phyloP scores from a whole-genome alignment of 2,797 vertebrate species.

The Sebastolobus alascanus region DNA sequence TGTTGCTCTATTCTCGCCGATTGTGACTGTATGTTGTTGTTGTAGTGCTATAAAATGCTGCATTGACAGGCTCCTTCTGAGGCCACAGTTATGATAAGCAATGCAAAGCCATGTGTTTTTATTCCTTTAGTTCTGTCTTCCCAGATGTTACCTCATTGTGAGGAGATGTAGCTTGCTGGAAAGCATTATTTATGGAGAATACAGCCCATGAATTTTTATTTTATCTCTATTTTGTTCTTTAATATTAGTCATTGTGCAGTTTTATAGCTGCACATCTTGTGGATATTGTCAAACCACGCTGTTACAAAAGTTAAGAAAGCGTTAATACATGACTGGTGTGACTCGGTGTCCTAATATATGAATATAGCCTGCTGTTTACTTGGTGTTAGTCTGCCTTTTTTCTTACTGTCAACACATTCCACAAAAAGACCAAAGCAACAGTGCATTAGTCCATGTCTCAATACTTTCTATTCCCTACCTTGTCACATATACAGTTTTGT shows the following conservation, averaged over 20 bases:
- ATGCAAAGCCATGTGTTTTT: not conserved
- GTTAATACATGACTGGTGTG: not conserved
- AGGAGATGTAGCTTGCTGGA: not conserved
- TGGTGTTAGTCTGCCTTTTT: not conserved
- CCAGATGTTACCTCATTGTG: not conserved
- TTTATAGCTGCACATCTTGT: not conserved
- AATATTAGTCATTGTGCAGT: not conserved
- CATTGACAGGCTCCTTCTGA: constrained; percentile 11
- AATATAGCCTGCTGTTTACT: not conserved
- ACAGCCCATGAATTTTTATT: not conserved
- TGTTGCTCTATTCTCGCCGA: not conserved
- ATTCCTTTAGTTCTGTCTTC: not conserved
- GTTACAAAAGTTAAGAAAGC: not conserved
- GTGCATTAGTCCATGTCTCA: not conserved
- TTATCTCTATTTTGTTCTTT: not conserved
- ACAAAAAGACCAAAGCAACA: not conserved
- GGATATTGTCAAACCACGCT: not conserved
- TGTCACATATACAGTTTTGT: no score
- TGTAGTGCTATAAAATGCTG: not conserved
- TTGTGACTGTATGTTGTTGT: constrained; percentile 6
- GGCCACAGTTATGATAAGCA: not conserved
- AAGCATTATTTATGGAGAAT: not conserved
- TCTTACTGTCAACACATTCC: not conserved
- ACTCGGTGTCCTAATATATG: not conserved
- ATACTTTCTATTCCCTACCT: not conserved